Evolutionary conservation across 2,797 vertebrate genomes (phyloP).

Genomic region (Lateolabrax maculatus): DNA sequence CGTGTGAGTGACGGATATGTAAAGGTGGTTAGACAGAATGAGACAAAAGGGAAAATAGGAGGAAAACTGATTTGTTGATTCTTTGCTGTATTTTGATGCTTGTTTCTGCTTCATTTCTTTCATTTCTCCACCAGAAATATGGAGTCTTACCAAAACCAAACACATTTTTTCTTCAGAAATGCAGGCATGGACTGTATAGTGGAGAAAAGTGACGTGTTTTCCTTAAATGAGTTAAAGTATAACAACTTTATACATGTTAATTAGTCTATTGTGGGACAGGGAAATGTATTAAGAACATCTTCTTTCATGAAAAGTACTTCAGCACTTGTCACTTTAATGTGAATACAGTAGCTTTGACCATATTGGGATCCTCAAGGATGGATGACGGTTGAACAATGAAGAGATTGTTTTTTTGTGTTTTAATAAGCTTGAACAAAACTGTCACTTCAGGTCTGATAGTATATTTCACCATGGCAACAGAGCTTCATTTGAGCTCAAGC

Average conservation of each 20-base stretch:
- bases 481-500: neutral
- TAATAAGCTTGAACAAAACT: neutral
- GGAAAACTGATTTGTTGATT: constrained; percentile 6
- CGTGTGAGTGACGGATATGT: neutral
- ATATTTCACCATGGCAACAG: neutral
- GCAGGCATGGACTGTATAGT: neutral
- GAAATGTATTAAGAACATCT: neutral
- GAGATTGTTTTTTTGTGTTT: neutral
- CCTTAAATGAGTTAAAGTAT: neutral
- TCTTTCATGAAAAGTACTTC: neutral
- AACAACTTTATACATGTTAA: neutral
- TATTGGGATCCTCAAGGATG: neutral
- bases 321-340: neutral
- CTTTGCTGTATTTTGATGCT: neutral
- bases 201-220: neutral
- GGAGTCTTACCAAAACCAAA: constrained; percentile 1
- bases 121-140: neutral
- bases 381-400: neutral
- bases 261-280: neutral
- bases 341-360: neutral
- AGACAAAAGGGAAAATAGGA: neutral
- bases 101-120: neutral
- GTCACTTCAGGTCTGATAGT: neutral
- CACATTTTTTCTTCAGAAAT: neutral
- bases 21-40: constrained; percentile 4